Conservation (phyloP, 2,113 vertebrate genomes). For the Clupea harengus region DNA sequence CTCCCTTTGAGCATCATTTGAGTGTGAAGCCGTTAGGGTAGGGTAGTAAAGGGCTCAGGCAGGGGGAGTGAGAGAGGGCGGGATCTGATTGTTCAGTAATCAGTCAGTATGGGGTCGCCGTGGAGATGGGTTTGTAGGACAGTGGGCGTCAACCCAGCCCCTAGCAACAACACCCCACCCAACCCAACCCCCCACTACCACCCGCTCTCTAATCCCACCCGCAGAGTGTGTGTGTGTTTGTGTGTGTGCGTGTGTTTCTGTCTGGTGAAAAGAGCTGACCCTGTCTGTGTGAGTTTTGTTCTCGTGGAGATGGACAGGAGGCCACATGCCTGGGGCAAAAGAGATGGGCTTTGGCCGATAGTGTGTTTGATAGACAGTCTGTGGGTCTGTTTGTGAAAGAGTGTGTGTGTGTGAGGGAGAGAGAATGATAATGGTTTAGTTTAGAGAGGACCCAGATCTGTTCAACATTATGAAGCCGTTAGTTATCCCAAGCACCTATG, state of each 20-base stretch:
- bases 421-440: not conserved
- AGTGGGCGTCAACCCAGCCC: slow-evolving; percentile 26
- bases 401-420: not conserved
- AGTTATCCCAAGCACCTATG: slow-evolving; percentile 21
- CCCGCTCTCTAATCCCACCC: slow-evolving; percentile 33
- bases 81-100: slow-evolving; percentile 31
- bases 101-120: slow-evolving; percentile 14
- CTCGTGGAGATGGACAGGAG: slow-evolving; percentile 32
- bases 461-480: slow-evolving; percentile 35
- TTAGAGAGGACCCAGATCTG: not conserved
- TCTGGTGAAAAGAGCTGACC: not conserved
- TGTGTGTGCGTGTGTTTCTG: slow-evolving; percentile 29
- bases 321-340: slow-evolving; percentile 17
- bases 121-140: slow-evolving; percentile 37
- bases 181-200: not conserved
- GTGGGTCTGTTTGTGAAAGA: not conserved
- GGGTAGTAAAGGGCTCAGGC: slow-evolving; percentile 17
- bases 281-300: slow-evolving; percentile 36
- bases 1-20: slow-evolving; percentile 10
- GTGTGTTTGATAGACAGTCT: not conserved
- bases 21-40: not conserved
- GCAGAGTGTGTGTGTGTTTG: not conserved
- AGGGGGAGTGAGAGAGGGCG: not conserved
- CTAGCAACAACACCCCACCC: slow-evolving; percentile 19
- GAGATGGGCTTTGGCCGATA: not conserved